Evolutionary conservation across 1,140 invertebrate genomes (phyloP), one percentile per base, ranked within the genome.

Genomic region (Drosophila mauritiana): DNA sequence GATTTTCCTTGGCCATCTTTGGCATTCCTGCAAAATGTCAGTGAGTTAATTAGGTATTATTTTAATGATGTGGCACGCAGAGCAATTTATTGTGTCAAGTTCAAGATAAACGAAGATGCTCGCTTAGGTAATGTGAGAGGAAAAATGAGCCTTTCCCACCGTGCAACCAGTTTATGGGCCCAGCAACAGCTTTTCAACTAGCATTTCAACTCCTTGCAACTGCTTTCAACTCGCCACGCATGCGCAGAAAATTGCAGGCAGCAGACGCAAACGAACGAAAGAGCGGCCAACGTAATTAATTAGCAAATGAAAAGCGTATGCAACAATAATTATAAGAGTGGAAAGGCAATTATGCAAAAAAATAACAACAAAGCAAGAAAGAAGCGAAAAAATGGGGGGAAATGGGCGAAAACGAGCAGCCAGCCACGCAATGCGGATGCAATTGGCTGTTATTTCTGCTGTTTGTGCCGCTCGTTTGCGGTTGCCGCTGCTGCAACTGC

Each of bases 261-360:
- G 45, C 56, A 43, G 31, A 31, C 31, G 31, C 31, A 31, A 48
- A 39, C 36, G 34, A 53, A 55, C 54, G 13, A 62, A 22, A 5
- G 49, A 52, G 58, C 54, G 40, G 62, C 61, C 64, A 61, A 63
- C 53, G 80, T 80, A 88, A 86, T 86, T 86, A 88, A 88, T 88
- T 83, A 89, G 77, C 79, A 70, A 89, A 89, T 88, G 85, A 88
- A 86, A 86, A 88, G 79, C 79, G 67, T 88, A 86, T 86, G 84
- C 80, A 88, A 80, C 83, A 89, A 83, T 86, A 88, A 88, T 83
- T 83, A 88, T 67, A 80, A 86, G 62, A 81, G 82, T 80, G 64
- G 80, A 88, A 75, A 88, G 83, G 70, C 79, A 88, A 86, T 86
- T 86, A 86, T 86, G 83, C 82, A 86, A 86, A 86, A 86, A 74